Percentiles rank a stretch among this genome's conserved stretches.
Conservation (phyloP, 1,140 invertebrate genomes). For the Musca domestica region DNA sequence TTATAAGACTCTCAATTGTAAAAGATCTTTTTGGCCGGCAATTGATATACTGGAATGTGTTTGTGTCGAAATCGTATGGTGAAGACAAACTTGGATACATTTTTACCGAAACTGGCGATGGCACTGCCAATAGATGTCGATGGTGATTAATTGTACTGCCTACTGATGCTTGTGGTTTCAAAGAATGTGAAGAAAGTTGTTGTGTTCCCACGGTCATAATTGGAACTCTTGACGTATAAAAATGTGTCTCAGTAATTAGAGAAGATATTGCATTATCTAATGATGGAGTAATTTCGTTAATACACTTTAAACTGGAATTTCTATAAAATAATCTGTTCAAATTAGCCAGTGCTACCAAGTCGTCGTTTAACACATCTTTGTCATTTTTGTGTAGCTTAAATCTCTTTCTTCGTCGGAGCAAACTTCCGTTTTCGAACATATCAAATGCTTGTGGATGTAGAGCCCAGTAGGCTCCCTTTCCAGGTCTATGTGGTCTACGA, state of each 20-base stretch:
- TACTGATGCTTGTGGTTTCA: too few species aligned
- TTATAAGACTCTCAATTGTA: too few species aligned
- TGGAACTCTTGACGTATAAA: conserved; percentile 49
- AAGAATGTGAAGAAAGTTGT: too few species aligned
- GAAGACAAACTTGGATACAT: conserved; percentile 13
- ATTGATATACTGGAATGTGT: background rate
- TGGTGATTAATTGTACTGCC: too few species aligned
- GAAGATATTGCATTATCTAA: conserved; percentile 16
- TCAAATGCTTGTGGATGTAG: conserved; percentile 83
- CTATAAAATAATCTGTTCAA: conserved; percentile 64
- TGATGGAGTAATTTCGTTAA: conserved; percentile 48
- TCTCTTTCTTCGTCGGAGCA: conserved; percentile 82
- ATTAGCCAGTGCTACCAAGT: conserved; percentile 66
- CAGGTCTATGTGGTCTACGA: conserved; percentile 80
- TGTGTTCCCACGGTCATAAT: too few species aligned
- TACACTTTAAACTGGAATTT: conserved; percentile 46
- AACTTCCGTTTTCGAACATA: conserved; percentile 94
- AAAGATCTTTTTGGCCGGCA: conserved; percentile 65
- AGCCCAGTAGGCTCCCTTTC: conserved; percentile 90
- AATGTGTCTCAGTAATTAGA: conserved; percentile 29
- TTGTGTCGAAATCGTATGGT: conserved; percentile 36
- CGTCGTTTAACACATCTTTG: conserved; percentile 58
- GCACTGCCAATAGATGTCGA: too few species aligned
- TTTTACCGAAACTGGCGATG: too few species aligned
- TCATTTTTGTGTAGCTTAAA: conserved; percentile 65